Conservation (phyloP, 2,888 invertebrate species). For the Diarsia brunnea region DNA sequence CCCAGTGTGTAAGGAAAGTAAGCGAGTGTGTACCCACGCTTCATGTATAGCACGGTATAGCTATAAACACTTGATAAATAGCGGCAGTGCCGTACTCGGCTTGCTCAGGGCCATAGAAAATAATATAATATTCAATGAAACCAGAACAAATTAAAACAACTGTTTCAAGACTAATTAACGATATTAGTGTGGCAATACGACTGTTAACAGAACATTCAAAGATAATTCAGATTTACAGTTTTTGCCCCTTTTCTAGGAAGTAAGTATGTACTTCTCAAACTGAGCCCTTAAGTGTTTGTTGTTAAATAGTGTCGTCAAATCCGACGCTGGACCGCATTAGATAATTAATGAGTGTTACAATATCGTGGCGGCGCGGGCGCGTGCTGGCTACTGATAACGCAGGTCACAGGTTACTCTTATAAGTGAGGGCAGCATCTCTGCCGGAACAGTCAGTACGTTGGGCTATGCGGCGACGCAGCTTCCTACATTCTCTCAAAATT, state of each 20-base stretch:
- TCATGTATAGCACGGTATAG: conserved; percentile 37
- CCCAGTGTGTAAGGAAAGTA: conserved; percentile 32
- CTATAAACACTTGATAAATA: conserved; percentile 42
- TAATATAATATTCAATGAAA: background rate
- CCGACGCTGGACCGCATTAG: conserved; percentile 62
- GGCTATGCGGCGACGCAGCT: conserved; percentile 84
- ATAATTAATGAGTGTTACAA: conserved; percentile 68
- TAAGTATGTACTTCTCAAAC: background rate
- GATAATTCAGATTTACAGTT: background rate
- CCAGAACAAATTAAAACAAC: background rate
- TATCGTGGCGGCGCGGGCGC: conserved; percentile 77
- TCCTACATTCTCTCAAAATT: conserved; percentile 86
- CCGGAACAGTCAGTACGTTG: conserved; percentile 77
- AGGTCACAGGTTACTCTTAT: conserved; percentile 86
- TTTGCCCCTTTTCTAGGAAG: background rate
- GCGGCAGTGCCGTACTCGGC: conserved; percentile 38
- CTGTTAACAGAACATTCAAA: background rate
- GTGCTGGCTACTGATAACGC: conserved; percentile 84
- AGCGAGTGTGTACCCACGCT: conserved; percentile 26
- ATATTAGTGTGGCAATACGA: background rate
- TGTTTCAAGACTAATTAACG: background rate
- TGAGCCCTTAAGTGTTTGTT: background rate
- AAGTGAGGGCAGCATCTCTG: conserved; percentile 74
- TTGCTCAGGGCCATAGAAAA: background rate
- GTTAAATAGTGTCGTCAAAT: conserved; percentile 31